These are phyloP conservation scores for Merops nubicus DNA, from an alignment of 2,113 vertebrate genomes.

Conservation along the genomic window DNA sequence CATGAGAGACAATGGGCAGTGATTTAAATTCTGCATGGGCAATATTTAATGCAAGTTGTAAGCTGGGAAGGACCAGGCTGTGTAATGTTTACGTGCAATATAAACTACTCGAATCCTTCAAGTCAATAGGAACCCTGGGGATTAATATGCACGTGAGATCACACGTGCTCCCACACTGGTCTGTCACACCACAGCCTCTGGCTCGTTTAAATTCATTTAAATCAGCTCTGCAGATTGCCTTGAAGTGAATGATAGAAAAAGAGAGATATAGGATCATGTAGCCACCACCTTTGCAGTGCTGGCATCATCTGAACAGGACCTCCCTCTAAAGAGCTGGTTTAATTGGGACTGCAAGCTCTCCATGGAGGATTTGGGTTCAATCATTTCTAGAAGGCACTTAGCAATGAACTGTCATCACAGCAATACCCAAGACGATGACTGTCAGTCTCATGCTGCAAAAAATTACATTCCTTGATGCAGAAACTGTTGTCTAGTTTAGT, in stretches of 20 bases:
- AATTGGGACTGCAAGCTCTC: neutral
- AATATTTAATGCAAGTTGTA: neutral
- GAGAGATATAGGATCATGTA: fast-evolving
- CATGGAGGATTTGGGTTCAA: neutral
- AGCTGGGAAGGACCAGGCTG: neutral
- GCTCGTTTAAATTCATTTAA: neutral
- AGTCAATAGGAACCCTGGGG: neutral
- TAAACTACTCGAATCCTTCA: neutral
- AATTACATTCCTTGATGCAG: neutral
- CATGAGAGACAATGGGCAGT: fast-evolving
- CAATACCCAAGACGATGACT: neutral
- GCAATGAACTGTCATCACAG: neutral
- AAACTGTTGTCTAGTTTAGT: neutral
- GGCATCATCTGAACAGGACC: neutral
- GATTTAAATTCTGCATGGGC: neutral
- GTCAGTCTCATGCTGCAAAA: neutral
- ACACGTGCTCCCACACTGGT: fast-evolving
- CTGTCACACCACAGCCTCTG: neutral
- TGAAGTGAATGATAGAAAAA: neutral
- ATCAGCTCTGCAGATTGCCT: neutral
- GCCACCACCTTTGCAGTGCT: neutral
- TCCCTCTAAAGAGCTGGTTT: neutral
- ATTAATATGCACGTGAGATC: fast-evolving
- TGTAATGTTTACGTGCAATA: fast-evolving
- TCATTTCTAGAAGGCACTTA: neutral